A percentile compares a stretch with the other conserved stretches of the same genome.
Conservation (phyloP, 1,140 invertebrate species). For the Notospermus geniculatus region DNA sequence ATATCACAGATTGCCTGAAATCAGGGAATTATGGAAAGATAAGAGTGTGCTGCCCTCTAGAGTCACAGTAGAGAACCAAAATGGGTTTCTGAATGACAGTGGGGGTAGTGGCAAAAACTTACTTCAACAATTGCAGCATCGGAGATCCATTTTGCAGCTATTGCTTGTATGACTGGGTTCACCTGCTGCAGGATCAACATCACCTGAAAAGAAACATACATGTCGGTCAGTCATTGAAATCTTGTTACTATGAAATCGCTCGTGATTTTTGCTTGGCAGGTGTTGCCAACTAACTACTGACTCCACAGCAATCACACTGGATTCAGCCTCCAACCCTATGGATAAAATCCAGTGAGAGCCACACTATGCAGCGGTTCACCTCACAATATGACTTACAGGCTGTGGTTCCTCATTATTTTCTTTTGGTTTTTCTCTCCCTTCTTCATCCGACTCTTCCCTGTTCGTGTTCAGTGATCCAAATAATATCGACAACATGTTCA, state of each 20-base stretch:
- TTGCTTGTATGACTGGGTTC: slow-evolving; percentile 60
- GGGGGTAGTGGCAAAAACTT: slow-evolving; percentile 21
- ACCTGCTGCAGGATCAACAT: slow-evolving; percentile 63
- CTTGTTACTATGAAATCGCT: too few relatives aligned
- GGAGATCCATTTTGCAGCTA: slow-evolving; percentile 61
- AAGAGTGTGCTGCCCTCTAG: too few relatives aligned
- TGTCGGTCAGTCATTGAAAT: background rate
- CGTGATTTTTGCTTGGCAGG: too few relatives aligned
- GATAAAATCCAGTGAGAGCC: too few relatives aligned
- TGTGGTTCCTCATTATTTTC: slow-evolving; percentile 31
- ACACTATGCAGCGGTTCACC: too few relatives aligned
- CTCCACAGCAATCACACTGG: too few relatives aligned
- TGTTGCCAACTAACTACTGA: too few relatives aligned
- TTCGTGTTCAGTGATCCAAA: slow-evolving; percentile 66
- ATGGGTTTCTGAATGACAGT: too few relatives aligned
- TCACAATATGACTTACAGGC: slow-evolving; percentile 32
- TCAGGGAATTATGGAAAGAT: too few relatives aligned
- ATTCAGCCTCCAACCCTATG: too few relatives aligned
- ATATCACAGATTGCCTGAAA: slow-evolving; percentile 68
- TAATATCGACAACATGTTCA: slow-evolving; percentile 71
- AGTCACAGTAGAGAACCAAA: too few relatives aligned
- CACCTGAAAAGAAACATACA: slow-evolving; percentile 31
- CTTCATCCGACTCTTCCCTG: slow-evolving; percentile 30
- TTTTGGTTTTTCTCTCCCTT: slow-evolving; percentile 20
- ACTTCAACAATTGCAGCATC: slow-evolving; percentile 64